A percentile compares a stretch with the other conserved stretches of the same genome.
Evolutionary conservation across 2,113 vertebrate species (phyloP).

Genomic region (western clawed frog (Xenopus tropicalis)): UCB_Xtro_10.0 CM004450.2:106506501-106507000

Average conservation of each 20-base stretch:
- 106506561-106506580: too few species aligned
- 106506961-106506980: too few species aligned
- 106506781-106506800: slow-evolving; percentile 22
- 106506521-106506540: too few species aligned
- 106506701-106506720: not conserved
- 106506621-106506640: too few species aligned
- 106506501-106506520: too few species aligned
- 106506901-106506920: slow-evolving; percentile 1
- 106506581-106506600: too few species aligned
- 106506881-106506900: slow-evolving; percentile 11
- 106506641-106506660: too few species aligned
- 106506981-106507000: too few species aligned
- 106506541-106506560: too few species aligned
- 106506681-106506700: not conserved
- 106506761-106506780: slow-evolving; percentile 19
- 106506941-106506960: not conserved
- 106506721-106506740: not conserved
- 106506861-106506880: slow-evolving; percentile 20
- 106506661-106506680: not conserved
- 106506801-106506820: not conserved
- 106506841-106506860: slow-evolving; percentile 10
- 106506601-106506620: too few species aligned
- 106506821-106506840: slow-evolving; percentile 23
- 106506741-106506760: not conserved
- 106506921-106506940: not conserved